Evolutionary conservation across 2,113 vertebrate genomes (phyloP).

Genomic region (Leucoraja erinaceus): DNA sequence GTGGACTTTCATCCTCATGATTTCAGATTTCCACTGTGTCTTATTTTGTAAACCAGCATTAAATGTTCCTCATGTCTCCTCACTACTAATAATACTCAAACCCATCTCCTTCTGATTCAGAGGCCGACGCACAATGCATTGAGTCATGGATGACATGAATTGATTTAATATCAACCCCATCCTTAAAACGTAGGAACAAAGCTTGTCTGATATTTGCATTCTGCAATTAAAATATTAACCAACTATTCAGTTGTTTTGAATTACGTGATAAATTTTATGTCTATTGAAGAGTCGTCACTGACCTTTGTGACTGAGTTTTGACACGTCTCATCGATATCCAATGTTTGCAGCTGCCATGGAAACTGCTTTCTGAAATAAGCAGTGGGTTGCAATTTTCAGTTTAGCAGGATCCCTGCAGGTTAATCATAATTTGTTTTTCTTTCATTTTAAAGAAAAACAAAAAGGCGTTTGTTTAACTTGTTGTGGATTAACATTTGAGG

Average conservation of each 20-base stretch:
- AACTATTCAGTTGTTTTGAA: background rate
- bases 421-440: constrained; percentile 11
- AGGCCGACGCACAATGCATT: background rate
- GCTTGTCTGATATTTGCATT: background rate
- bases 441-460: background rate
- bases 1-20: too few species aligned
- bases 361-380: constrained; percentile 22
- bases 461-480: background rate
- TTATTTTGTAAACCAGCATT: too few species aligned
- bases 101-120: background rate
- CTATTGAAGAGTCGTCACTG: background rate
- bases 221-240: background rate
- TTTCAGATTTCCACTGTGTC: too few species aligned
- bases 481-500: background rate
- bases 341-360: constrained; percentile 11
- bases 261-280: background rate
- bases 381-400: background rate
- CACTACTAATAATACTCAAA: background rate
- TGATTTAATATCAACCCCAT: background rate
- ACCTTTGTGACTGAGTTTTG: background rate
- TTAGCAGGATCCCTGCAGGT: background rate
- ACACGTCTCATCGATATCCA: background rate
- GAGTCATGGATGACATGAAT: background rate
- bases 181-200: background rate
- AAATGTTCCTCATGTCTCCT: too few species aligned